Conservation (phyloP, 2,113 vertebrate genomes). For the Cynoglossus semilaevis region DNA sequence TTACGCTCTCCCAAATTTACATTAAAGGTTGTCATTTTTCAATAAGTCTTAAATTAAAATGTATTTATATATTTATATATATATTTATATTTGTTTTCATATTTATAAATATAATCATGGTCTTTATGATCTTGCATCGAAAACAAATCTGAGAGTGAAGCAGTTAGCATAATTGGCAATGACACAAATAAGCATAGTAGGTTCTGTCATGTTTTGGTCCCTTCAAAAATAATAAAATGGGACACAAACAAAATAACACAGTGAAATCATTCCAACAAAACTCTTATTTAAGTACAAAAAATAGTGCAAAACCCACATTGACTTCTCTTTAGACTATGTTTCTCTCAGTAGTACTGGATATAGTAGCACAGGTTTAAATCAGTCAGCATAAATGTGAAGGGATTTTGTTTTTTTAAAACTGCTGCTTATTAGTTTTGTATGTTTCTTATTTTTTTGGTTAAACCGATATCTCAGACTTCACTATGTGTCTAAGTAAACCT, state of each 20-base stretch:
- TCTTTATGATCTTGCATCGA: slow-evolving; percentile 76
- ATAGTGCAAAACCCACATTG: slow-evolving; percentile 67
- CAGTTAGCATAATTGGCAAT: slow-evolving; percentile 59
- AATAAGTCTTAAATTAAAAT: slow-evolving; percentile 82
- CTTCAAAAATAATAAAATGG: slow-evolving; percentile 53
- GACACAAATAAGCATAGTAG: slow-evolving; percentile 58
- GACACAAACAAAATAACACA: slow-evolving; percentile 30
- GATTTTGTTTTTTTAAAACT: slow-evolving; percentile 52
- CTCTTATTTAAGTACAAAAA: slow-evolving; percentile 52
- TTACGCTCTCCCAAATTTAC: slow-evolving; percentile 79
- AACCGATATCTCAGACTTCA: slow-evolving; percentile 1
- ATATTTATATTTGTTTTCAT: slow-evolving; percentile 58
- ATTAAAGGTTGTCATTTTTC: slow-evolving; percentile 80
- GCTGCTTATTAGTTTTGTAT: too few relatives aligned
- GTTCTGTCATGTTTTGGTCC: slow-evolving; percentile 74
- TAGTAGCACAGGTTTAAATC: slow-evolving; percentile 26
- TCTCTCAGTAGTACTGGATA: slow-evolving; percentile 49
- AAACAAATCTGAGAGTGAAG: slow-evolving; percentile 87
- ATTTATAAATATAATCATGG: slow-evolving; percentile 88
- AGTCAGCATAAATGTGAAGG: slow-evolving; percentile 23
- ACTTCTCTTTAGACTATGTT: slow-evolving; percentile 35
- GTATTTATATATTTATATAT: slow-evolving; percentile 63
- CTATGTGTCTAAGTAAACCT: neutral
- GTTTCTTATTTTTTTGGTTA: slow-evolving; percentile 27
- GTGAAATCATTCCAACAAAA: slow-evolving; percentile 41